Conservation (phyloP, 2,797 vertebrate species). For the Brachyalestes nurse region DNA sequence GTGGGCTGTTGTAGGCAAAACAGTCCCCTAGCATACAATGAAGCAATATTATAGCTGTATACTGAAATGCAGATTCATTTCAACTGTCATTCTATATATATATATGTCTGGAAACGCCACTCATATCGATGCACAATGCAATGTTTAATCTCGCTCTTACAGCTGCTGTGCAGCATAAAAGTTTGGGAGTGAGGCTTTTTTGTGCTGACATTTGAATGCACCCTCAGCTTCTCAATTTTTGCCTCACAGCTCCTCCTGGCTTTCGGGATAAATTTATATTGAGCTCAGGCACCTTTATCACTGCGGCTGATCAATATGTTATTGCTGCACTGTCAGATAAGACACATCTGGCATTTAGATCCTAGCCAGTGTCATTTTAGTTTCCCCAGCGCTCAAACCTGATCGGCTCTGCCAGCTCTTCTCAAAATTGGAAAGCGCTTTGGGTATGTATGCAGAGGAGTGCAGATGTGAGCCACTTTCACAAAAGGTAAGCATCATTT, state of each 20-base stretch:
- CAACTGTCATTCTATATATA: background rate
- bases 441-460: conserved; percentile 9
- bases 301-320: conserved; percentile 71
- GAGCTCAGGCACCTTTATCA: conserved; percentile 65
- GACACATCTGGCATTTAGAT: conserved; percentile 73
- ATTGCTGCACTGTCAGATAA: conserved; percentile 68
- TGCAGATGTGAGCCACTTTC: conserved; percentile 51
- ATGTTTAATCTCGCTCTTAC: conserved; percentile 41
- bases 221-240: conserved; percentile 59
- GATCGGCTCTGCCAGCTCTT: conserved; percentile 42
- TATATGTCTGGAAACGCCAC: conserved; percentile 16
- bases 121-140: conserved; percentile 36
- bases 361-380: conserved; percentile 54
- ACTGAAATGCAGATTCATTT: background rate
- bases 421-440: conserved; percentile 46
- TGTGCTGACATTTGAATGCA: conserved; percentile 74
- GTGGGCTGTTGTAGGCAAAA: background rate
- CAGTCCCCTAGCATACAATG: background rate
- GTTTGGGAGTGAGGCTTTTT: conserved; percentile 58
- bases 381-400: conserved; percentile 27
- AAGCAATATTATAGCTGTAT: background rate
- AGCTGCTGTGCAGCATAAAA: conserved; percentile 55
- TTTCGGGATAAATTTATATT: conserved; percentile 60
- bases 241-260: conserved; percentile 27
- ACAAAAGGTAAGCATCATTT: conserved; percentile 58